Evolutionary conservation across 2,113 vertebrate genomes (phyloP), one percentile per base, ranked within the genome.

Genomic region (Amazona vittata): DNA sequence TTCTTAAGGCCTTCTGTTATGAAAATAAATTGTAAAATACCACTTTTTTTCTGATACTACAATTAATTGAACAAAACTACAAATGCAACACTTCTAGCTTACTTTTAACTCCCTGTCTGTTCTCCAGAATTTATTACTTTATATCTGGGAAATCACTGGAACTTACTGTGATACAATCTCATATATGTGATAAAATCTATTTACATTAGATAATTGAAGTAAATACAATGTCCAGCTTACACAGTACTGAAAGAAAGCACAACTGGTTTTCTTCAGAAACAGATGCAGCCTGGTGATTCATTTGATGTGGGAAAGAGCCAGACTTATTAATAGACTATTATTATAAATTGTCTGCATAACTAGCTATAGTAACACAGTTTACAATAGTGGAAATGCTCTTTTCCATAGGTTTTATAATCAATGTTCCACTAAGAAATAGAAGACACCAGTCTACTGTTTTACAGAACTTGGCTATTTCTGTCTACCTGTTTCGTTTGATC

Each of bases 1-100:
- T 37, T 77, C 53, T 52, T 71, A 71, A 82, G 1, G 46, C 11
- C 3, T 26, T 52, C 15, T 62, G 53, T 41, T 75, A 39, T 24
- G n/a, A 67, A 5, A 93, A 35, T 43, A 78, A 83, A 75, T 41
- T 15, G 49, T 12, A 74, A 90, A 94, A 57, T 57, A 57, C 1
- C 46, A 6, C 0, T 0, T 0, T 2, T 69, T 80, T 52, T 49
- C 70, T 68, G 10, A 83, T 2, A 82, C 75, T 11, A 33, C 37
- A 59, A 62, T 65, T 57, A 70, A 20, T 29, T 57, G 17, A 75
- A 67, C 52, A 74, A 78, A 87, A 82, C 41, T 24, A 59, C 24
- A 57, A 84, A 67, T 31, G 17, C 14, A 87, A 75, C 57, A 68
- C 11, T n/a, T 77, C 35, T 28, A 35, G 19, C 37, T 82, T 31